Conservation (phyloP, 2,888 invertebrate genomes). For the Autographa gamma region DNA sequence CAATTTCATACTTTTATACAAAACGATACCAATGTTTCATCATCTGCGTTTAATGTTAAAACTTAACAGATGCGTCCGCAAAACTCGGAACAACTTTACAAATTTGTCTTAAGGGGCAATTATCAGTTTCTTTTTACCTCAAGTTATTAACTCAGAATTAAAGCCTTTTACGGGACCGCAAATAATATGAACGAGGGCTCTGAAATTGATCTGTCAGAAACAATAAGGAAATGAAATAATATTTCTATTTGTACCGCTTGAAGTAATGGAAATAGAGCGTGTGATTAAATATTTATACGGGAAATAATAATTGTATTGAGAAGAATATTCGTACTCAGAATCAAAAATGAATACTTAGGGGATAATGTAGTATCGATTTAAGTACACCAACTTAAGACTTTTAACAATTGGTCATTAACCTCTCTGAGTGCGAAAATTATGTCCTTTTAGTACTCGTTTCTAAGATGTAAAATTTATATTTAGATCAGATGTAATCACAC, state of each 20-base stretch:
- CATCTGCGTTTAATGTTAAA: conserved; percentile 66
- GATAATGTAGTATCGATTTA: no score
- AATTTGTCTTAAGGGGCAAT: conserved; percentile 76
- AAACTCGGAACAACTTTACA: conserved; percentile 69
- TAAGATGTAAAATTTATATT: no score
- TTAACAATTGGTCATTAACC: no score
- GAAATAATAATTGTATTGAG: not conserved
- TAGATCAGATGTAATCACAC: no score
- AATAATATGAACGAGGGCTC: not conserved
- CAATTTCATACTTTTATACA: conserved; percentile 27
- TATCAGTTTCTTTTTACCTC: conserved; percentile 69
- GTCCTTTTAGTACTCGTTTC: no score
- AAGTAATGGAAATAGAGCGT: not conserved
- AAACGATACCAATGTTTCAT: conserved; percentile 50
- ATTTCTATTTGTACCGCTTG: not conserved
- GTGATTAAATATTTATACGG: not conserved
- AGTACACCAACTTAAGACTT: no score
- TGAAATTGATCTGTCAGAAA: not conserved
- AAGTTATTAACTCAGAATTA: conserved; percentile 50
- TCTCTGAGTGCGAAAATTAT: no score
- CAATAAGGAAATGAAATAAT: conserved; percentile 3
- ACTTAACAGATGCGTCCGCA: conserved; percentile 67
- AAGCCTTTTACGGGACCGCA: conserved; percentile 10
- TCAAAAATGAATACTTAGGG: no score
- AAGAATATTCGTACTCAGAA: no score